Evolutionary conservation across 2,888 invertebrate genomes (phyloP).

Genomic region (Andrena trimmerana): DNA sequence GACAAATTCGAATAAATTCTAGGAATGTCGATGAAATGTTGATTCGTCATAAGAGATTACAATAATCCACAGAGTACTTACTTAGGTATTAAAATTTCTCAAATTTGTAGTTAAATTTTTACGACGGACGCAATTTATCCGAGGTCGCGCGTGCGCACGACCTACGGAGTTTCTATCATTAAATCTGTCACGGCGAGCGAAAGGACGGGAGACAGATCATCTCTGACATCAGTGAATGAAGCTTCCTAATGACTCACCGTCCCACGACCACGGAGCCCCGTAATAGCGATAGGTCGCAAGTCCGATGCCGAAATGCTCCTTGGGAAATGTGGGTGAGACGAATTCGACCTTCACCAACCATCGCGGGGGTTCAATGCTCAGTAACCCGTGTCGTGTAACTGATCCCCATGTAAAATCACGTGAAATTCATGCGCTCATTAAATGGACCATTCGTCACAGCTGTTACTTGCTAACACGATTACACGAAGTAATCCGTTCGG

Average conservation of each 20-base stretch:
- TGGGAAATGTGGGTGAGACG: conserved; percentile 32
- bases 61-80: too few species aligned
- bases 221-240: conserved; percentile 44
- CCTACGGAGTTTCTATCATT: not conserved
- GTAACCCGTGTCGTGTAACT: conserved; percentile 30
- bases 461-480: not conserved
- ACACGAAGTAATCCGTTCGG: not conserved
- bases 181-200: conserved; percentile 11
- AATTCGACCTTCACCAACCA: conserved; percentile 43
- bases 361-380: conserved; percentile 32
- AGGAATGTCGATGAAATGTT: too few species aligned
- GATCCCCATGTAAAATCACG: conserved; percentile 39
- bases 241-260: conserved; percentile 47
- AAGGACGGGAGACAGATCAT: not conserved
- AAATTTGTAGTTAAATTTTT: too few species aligned
- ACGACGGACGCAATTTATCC: too few species aligned
- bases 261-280: conserved; percentile 48
- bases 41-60: too few species aligned
- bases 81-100: too few species aligned
- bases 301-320: conserved; percentile 54
- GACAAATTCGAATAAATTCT: too few species aligned
- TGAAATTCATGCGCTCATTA: conserved; percentile 26
- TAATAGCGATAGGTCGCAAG: conserved; percentile 52
- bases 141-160: not conserved
- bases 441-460: conserved; percentile 17